Base-by-base conservation (phyloP, 2,888 invertebrate species). In the Aleiodes alternator region DNA sequence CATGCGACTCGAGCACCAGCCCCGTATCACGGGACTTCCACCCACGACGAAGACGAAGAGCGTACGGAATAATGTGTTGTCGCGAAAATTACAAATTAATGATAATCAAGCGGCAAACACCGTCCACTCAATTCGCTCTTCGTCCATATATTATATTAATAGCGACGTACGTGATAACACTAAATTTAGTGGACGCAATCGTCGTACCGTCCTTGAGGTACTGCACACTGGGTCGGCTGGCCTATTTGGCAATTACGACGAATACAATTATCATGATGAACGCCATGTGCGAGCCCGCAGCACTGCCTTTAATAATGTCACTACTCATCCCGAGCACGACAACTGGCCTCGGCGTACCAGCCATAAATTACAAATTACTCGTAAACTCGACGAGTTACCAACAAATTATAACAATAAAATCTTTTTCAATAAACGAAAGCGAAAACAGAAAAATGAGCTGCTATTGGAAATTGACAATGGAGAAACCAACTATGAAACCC, bases 271-370 rank as follows among this genome's bases (percentile, higher is more conserved):
- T 66, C 3, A 43, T 55, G 59, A 38, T 31, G 56, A 50, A 48
- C 31, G 29, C 14, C 56, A 31, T 29, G 56, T 66, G 53, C 66
- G 51, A 75, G 71, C 61, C 76, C 70, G 74, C 75, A 78, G 77
- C 78, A 80, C 79, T 80, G 78, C 79, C 80, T 78, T 79, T 66
- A 76, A 76, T 75, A 75, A 43, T 43, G 11, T 43, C 43, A 43
- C 75, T 76, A 55, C 61, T 77, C 69, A 80, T 76, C 79, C 72
- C 74, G 76, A 78, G 59, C 77, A 69, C 77, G 76, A 77, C 69
- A 73, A 73, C 78, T 74, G 90, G 84, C 89, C 80, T 90, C 88
- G 90, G 90, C 90, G 90, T 87, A 90, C 90, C 90, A 90, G 90
- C 89, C 90, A 91, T 64, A 64, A 43, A 7, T 43, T 64, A 43